phyloP scores from a whole-genome alignment of 1,140 invertebrate genomes.

The Polyergus mexicanus region DNA sequence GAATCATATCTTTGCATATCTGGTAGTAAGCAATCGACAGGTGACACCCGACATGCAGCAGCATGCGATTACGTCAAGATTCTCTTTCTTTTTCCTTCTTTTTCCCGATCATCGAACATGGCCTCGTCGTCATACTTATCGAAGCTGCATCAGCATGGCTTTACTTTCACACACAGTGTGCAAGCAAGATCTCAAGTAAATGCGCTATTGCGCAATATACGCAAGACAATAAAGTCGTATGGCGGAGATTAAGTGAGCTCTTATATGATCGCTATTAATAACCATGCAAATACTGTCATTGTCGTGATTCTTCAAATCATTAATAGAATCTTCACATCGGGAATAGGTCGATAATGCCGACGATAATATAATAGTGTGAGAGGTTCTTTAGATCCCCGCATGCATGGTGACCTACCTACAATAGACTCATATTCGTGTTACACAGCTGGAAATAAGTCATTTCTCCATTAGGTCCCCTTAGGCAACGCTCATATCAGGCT shows the following conservation, averaged over 20 bases:
- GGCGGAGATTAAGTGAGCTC: constrained; percentile 26
- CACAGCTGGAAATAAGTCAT: constrained; percentile 73
- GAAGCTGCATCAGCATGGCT: constrained; percentile 11
- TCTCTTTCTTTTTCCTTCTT: neutral
- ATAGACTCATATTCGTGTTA: constrained; percentile 46
- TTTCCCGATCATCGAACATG: neutral
- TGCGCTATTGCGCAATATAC: constrained; percentile 20
- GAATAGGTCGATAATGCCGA: neutral
- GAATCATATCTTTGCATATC: neutral
- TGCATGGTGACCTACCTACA: constrained; percentile 57
- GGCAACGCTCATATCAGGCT: neutral
- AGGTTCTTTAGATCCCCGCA: neutral
- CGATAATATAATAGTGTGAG: neutral
- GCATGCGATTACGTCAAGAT: constrained; percentile 34
- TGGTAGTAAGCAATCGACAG: neutral
- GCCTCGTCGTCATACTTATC: constrained; percentile 29
- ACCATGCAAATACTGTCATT: constrained; percentile 22
- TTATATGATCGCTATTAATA: constrained; percentile 39
- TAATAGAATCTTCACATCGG: neutral
- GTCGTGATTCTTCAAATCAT: neutral
- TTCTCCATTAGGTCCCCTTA: constrained; percentile 67
- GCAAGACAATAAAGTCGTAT: constrained; percentile 34
- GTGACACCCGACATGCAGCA: neutral
- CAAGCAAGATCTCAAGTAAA: constrained; percentile 34
- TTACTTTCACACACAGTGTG: constrained; percentile 39